Evolutionary conservation across 1,140 invertebrate genomes (phyloP), one percentile per base, ranked within the genome.

Genomic region (Leucophenga varia): DNA sequence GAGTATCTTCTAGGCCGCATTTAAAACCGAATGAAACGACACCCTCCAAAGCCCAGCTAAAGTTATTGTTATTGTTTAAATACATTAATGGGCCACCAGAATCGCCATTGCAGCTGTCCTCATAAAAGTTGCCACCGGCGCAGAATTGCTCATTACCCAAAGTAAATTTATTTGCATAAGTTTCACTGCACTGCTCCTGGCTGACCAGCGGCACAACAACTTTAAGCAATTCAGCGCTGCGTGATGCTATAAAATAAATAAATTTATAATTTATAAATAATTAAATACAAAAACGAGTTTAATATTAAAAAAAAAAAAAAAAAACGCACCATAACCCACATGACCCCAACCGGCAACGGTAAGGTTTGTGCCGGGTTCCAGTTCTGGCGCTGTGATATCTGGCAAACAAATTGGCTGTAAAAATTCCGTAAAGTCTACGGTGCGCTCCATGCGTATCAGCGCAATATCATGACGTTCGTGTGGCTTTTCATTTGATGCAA

Each of bases 341-440:
- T 81, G 84, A 16, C 79, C 79, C 86, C 86, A 89, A 2, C 86
- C 87, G 2, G 86, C 84, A 0, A 82, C 79, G 34, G 75, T 78
- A 0, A 86, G 67, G 16, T 8, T 60, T 50, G 14, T 21, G 13
- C 46, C 50, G 2, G 21, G 16, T 19, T 3, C 28, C 1, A 51
- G 17, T 31, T 43, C n/a, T 22, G 35, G 16, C 4, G 16, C 9
- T 12, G 10, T 9, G 20, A 19, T 21, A 32, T 34, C 22, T 20
- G 77, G 61, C 44, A 84, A 52, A 50, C 82, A 84, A 43, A 84
- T 79, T 3, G 82, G 82, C 43, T 68, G 59, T 7, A 83, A 75
- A 40, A 74, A 79, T 55, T 74, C 67, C n/a, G 61, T 64, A 42
- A 59, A 77, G 4, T 63, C 52, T 0, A 74, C 73, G 5, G 57